These are phyloP conservation scores for Morus bassanus DNA, from an alignment of 2,797 vertebrate species.

Conservation along the genomic window DNA sequence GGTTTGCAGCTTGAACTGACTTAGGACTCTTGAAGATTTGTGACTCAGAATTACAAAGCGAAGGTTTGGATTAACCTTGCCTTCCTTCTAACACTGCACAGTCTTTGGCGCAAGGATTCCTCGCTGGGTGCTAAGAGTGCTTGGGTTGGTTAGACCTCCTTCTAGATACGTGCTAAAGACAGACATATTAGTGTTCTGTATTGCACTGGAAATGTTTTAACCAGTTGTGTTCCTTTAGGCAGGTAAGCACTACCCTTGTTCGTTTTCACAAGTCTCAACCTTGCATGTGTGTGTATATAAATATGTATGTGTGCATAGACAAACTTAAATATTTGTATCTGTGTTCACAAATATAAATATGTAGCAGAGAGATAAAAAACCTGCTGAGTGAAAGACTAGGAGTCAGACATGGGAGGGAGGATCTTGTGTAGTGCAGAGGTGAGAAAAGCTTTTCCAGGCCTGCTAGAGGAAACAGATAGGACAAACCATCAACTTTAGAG, in stretches of 20 bases:
- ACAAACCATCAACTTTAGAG: not conserved
- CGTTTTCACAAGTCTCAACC: not conserved
- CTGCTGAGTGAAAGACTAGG: not conserved
- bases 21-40: not conserved
- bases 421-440: not conserved
- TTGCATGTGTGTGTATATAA: fast-evolving
- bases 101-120: not conserved
- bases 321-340: not conserved
- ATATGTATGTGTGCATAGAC: not conserved
- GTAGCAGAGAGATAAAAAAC: not conserved
- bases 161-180: fast-evolving
- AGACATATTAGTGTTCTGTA: not conserved
- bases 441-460: not conserved
- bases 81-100: not conserved
- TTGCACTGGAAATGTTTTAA: not conserved
- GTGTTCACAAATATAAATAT: not conserved
- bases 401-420: not conserved
- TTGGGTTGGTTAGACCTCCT: not conserved
- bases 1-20: not conserved
- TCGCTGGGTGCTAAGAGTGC: not conserved
- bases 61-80: not conserved
- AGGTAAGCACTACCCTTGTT: not conserved
- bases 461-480: not conserved
- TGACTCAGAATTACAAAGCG: not conserved
- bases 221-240: not conserved